These are phyloP conservation scores for Drosophila arizonae DNA, from an alignment of 1,140 invertebrate species.

Conservation along the genomic window DNA sequence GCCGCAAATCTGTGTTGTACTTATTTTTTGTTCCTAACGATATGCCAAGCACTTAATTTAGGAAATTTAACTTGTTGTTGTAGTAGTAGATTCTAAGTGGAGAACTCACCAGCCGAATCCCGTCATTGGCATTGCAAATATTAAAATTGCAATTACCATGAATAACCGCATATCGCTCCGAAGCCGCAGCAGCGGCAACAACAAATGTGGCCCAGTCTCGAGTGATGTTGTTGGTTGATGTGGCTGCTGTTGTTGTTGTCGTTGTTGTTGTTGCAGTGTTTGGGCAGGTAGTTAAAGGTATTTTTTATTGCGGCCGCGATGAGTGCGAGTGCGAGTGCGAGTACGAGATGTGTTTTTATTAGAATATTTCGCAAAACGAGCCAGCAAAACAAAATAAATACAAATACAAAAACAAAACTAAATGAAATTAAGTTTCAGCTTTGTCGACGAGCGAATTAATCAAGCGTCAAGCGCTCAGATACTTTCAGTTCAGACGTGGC, in stretches of 20 bases:
- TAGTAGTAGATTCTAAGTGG: slow-evolving; percentile 4
- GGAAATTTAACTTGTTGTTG: background rate
- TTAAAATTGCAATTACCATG: slow-evolving; percentile 81
- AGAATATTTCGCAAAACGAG: slow-evolving; percentile 51
- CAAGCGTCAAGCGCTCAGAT: slow-evolving; percentile 53
- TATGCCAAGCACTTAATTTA: slow-evolving; percentile 19
- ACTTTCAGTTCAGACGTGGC: slow-evolving; percentile 29
- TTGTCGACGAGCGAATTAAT: slow-evolving; percentile 66
- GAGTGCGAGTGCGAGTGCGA: slow-evolving; percentile 25
- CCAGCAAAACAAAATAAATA: background rate
- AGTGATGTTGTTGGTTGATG: slow-evolving; percentile 25
- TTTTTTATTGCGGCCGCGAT: slow-evolving; percentile 61
- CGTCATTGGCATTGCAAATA: slow-evolving; percentile 82
- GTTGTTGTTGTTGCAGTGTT: slow-evolving; percentile 33
- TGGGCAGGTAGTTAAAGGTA: slow-evolving; percentile 64
- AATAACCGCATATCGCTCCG: slow-evolving; percentile 79
- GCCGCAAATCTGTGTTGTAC: too few species aligned
- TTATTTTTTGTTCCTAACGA: background rate
- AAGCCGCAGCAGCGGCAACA: slow-evolving; percentile 74
- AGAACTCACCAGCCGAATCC: slow-evolving; percentile 79
- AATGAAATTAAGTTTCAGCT: slow-evolving; percentile 24
- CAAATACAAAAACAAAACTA: background rate
- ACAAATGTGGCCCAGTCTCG: slow-evolving; percentile 70
- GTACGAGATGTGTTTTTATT: slow-evolving; percentile 61
- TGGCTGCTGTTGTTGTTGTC: slow-evolving; percentile 1